Evolutionary conservation across 2,797 vertebrate genomes (phyloP), one percentile per base, ranked within the genome.

Genomic region (Melanotaenia pygmaea): DNA sequence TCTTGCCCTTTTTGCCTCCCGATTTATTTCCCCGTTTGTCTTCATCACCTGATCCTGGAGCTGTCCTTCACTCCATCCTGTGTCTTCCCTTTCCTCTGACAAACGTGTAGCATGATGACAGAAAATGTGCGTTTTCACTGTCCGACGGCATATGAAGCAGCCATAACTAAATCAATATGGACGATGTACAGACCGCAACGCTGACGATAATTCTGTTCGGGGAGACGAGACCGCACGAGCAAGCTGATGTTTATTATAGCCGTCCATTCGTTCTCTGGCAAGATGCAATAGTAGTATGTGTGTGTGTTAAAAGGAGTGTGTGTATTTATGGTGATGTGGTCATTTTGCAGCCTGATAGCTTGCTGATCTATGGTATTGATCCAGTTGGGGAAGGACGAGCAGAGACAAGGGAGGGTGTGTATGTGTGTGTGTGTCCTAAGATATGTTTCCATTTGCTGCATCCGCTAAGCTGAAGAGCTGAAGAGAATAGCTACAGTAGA

Each of bases 111-210:
- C 88, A 90, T 88, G 94, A 85, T 88, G 68, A 77, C 80, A 94
- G 94, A 94, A 87, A 96, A 97, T 96, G 96, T 95, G 94, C 94
- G 89, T 97, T 97, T 97, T 97, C 95, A 94, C 95, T 95, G 95
- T 96, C 94, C 93, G 50, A 84, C 93, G 96, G 95, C 95, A 89
- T 96, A 96, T 96, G 91, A 95, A 95, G 91, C 90, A 74, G 93
- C 93, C 91, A 94, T 95, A 94, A 94, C 92, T 90, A 88, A 94
- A 95, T 95, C 94, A 96, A 97, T 97, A 96, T 83, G 77, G 91
- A 88, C 81, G 78, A 88, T 90, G 93, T 93, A 14, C 71, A 59
- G 82, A 83, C 85, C 84, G 22, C 89, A 86, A 60, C 37, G 34
- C 43, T 59, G 81, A 78, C 28, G 81, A 79, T 85, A 80, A 84